A percentile compares a stretch with the other conserved stretches of the same genome.
phyloP scores from a whole-genome alignment of 1,140 invertebrate species.

The Drosophila arizonae region DNA sequence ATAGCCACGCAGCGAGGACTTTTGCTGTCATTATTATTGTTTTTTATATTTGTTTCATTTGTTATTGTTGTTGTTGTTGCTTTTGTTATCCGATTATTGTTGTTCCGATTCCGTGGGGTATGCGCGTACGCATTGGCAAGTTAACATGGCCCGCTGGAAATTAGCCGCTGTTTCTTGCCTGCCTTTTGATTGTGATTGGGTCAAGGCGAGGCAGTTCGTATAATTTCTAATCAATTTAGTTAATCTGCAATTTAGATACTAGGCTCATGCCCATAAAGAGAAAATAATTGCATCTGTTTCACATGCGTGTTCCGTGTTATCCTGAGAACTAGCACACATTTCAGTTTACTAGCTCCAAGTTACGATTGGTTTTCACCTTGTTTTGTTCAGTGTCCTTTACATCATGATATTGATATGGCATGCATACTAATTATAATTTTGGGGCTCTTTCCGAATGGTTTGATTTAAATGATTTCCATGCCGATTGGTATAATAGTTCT shows the following conservation, averaged over 20 bases:
- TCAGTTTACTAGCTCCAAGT: not conserved
- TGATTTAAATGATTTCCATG: no score
- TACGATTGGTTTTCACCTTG: slow-evolving; percentile 19
- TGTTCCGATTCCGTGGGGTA: slow-evolving; percentile 42
- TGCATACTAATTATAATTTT: not conserved
- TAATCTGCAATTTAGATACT: slow-evolving; percentile 29
- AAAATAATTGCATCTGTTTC: slow-evolving; percentile 71
- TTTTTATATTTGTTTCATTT: slow-evolving; percentile 16
- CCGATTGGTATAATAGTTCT: no score
- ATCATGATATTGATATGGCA: slow-evolving; percentile 4
- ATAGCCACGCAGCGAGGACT: slow-evolving; percentile 75
- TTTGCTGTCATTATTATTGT: slow-evolving; percentile 71
- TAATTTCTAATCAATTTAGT: slow-evolving; percentile 50
- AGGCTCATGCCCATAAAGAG: slow-evolving; percentile 43
- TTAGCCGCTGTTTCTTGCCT: slow-evolving; percentile 29
- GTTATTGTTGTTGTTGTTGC: slow-evolving; percentile 53
- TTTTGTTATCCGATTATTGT: slow-evolving; percentile 52
- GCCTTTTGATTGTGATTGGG: slow-evolving; percentile 38
- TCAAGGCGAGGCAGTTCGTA: slow-evolving; percentile 17
- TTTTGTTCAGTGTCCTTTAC: not conserved
- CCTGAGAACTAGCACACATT: slow-evolving; percentile 66
- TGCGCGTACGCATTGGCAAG: slow-evolving; percentile 36
- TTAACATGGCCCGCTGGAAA: slow-evolving; percentile 38
- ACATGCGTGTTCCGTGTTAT: slow-evolving; percentile 61
- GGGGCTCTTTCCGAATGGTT: no score